Evolutionary conservation across 2,113 vertebrate genomes (phyloP).

Genomic region (Sylvia atricapilla): DNA sequence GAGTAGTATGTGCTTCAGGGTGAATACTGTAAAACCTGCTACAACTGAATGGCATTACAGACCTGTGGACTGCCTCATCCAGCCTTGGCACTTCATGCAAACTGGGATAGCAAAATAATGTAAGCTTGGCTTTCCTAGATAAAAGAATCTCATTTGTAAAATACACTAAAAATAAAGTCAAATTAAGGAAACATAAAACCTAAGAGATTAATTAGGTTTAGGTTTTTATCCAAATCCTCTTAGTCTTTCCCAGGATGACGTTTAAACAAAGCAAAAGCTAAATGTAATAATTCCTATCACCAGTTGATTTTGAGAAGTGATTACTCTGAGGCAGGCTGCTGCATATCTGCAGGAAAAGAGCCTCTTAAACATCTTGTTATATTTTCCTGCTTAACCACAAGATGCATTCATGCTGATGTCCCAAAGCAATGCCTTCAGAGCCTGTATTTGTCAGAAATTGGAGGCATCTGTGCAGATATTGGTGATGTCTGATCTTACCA

Average conservation of each 20-base stretch:
- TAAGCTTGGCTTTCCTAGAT: not conserved
- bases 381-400: not conserved
- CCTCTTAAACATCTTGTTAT: not conserved
- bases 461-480: not conserved
- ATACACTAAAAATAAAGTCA: not conserved
- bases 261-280: slow-evolving; percentile 3
- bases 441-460: not conserved
- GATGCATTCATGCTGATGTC: not conserved
- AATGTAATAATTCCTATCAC: not conserved
- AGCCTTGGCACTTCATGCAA: not conserved
- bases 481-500: not conserved
- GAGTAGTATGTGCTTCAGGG: not conserved
- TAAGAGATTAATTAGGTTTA: not conserved
- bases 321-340: not conserved
- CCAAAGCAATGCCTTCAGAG: not conserved
- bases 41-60: not conserved
- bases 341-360: not conserved
- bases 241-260: not conserved
- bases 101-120: not conserved
- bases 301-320: not conserved
- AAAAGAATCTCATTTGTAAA: not conserved
- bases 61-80: not conserved
- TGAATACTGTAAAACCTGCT: not conserved
- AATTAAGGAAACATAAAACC: not conserved
- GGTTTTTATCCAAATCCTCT: slow-evolving; percentile 5